Percentiles rank a stretch among this genome's conserved stretches.
These are phyloP conservation scores for Zoanthus solanderi DNA, from an alignment of 92 coral and sea anemone species.

Conservation along the genomic window DNA sequence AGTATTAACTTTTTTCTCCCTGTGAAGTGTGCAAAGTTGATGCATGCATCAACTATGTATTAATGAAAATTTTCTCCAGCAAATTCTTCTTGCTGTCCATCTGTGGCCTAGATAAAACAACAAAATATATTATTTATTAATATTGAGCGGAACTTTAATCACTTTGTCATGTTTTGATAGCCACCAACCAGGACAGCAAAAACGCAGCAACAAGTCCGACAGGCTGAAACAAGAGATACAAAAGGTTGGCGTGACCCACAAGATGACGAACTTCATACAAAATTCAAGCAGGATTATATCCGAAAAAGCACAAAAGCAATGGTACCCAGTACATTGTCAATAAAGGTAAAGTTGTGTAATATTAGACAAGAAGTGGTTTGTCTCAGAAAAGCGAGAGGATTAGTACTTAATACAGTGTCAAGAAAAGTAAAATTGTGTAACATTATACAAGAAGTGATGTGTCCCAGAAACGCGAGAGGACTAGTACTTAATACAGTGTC, in stretches of 20 bases:
- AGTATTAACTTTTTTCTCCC: too few relatives aligned
- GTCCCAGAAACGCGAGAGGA: conserved; percentile 40
- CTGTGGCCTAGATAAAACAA: neutral
- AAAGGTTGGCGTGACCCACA: conserved; percentile 54
- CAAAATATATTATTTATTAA: neutral
- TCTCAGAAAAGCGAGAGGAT: too few relatives aligned
- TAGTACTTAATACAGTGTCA: too few relatives aligned
- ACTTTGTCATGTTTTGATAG: conserved; percentile 8
- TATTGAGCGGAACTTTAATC: neutral
- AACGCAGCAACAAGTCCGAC: conserved; percentile 41
- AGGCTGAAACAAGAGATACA: conserved; percentile 20
- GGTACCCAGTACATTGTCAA: conserved; percentile 66
- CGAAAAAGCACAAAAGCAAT: conserved; percentile 64
- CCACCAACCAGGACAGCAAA: conserved; percentile 42
- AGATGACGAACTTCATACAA: conserved; percentile 73
- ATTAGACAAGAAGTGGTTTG: too few relatives aligned
- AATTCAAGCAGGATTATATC: conserved; percentile 67
- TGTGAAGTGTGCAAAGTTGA: too few relatives aligned
- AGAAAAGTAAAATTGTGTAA: too few relatives aligned
- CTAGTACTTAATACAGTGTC: conserved; percentile 61
- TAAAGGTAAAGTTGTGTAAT: conserved; percentile 59
- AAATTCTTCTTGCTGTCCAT: neutral
- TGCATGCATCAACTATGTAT: too few relatives aligned
- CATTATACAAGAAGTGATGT: too few relatives aligned
- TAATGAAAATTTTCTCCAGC: too few relatives aligned